Percentiles rank a stretch among this genome's conserved stretches.
Evolutionary conservation across 2,113 vertebrate genomes (phyloP).

Genomic region (Riparia riparia): DNA sequence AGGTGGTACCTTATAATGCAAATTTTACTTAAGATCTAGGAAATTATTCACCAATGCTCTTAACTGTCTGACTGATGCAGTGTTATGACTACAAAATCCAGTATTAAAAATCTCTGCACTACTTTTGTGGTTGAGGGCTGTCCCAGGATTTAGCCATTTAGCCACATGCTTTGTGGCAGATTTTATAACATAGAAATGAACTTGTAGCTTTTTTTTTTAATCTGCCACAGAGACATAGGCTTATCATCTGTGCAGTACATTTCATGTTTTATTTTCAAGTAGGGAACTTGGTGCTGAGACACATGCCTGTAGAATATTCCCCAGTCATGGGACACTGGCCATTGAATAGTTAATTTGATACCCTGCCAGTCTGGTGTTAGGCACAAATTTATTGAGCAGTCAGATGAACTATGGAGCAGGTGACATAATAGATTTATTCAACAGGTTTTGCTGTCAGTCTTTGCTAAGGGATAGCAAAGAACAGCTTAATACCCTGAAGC

Average conservation of each 20-base stretch:
- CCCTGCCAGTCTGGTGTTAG: background rate
- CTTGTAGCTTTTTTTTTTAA: background rate
- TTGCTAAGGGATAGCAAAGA: background rate
- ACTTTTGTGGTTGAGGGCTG: background rate
- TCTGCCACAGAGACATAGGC: background rate
- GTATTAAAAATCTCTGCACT: background rate
- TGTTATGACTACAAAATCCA: background rate
- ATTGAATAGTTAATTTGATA: background rate
- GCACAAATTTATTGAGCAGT: background rate
- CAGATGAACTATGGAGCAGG: background rate
- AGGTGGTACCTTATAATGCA: background rate
- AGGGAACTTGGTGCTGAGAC: background rate
- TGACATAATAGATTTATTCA: background rate
- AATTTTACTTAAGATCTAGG: background rate
- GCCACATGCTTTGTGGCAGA: background rate
- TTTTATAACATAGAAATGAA: background rate
- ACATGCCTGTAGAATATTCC: background rate
- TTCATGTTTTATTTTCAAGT: background rate
- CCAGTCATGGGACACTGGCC: fast-evolving
- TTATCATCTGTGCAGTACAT: background rate
- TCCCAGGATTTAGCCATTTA: background rate
- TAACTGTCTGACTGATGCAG: background rate
- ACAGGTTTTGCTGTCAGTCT: background rate
- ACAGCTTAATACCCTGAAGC: background rate
- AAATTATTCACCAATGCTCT: background rate